Evolutionary conservation across 2,888 invertebrate genomes (phyloP).

Genomic region (Spodoptera picta): DNA sequence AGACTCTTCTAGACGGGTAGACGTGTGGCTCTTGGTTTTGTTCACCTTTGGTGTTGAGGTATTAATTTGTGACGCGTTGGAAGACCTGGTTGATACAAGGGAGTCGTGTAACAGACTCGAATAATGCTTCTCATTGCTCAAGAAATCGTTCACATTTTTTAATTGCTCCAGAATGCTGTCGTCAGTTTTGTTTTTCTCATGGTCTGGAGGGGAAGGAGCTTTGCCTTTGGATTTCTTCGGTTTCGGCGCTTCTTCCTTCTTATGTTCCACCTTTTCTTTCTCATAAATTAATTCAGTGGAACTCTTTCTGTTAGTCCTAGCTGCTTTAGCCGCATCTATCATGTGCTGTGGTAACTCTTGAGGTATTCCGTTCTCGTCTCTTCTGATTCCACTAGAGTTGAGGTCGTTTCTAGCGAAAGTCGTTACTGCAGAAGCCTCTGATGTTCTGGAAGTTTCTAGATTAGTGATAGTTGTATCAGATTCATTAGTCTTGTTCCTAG

Average conservation of each 20-base stretch:
- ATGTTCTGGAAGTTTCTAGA: constrained; percentile 72
- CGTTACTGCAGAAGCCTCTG: constrained; percentile 70
- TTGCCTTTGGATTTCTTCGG: constrained; percentile 91
- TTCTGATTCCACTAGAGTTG: constrained; percentile 89
- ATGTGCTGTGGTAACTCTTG: constrained; percentile 92
- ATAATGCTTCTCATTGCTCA: constrained; percentile 80
- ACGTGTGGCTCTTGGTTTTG: constrained; percentile 71
- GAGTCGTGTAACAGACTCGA: constrained; percentile 78
- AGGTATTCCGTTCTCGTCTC: constrained; percentile 90
- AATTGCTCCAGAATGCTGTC: constrained; percentile 84
- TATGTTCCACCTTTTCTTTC: constrained; percentile 71
- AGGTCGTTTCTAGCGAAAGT: constrained; percentile 82
- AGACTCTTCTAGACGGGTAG: constrained; percentile 77
- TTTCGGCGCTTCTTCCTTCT: constrained; percentile 77
- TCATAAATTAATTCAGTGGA: constrained; percentile 74
- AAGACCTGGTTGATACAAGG: constrained; percentile 63
- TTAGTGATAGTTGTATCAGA: constrained; percentile 69
- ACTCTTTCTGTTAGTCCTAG: constrained; percentile 90
- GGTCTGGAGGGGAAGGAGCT: constrained; percentile 92
- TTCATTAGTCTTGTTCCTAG: constrained; percentile 79
- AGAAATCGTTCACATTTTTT: constrained; percentile 78
- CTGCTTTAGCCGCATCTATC: constrained; percentile 92
- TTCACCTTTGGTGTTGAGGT: constrained; percentile 86
- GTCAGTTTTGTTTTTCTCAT: constrained; percentile 83
- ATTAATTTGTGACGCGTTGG: constrained; percentile 71